A percentile compares a stretch with the other conserved stretches of the same genome.
phyloP scores from a whole-genome alignment of 2,797 vertebrate species.

The Centroberyx gerrardi region DNA sequence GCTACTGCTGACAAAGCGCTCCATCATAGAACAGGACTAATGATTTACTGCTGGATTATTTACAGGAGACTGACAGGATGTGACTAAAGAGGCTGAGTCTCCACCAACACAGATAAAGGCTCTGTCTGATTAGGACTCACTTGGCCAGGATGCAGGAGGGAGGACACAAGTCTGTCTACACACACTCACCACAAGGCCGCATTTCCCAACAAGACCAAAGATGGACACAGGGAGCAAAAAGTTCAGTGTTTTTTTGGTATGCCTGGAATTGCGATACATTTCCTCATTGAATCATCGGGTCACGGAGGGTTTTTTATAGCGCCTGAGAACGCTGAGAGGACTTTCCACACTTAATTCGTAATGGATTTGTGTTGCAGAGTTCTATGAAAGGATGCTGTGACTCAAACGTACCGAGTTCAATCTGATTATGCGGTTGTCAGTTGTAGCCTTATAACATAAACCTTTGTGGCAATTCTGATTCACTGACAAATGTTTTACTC shows the following conservation, averaged over 20 bases:
- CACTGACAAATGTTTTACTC: too few relatives aligned
- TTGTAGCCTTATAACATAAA: too few relatives aligned
- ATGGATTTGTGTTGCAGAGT: background rate
- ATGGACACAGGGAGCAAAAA: slow-evolving; percentile 11
- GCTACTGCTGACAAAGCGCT: slow-evolving; percentile 24
- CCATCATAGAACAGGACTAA: slow-evolving; percentile 44
- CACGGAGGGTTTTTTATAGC: background rate
- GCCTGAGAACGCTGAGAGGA: background rate
- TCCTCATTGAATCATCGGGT: background rate
- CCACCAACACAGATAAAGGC: slow-evolving; percentile 19
- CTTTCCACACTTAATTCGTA: background rate
- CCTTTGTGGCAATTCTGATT: too few relatives aligned
- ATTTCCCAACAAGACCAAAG: slow-evolving; percentile 13
- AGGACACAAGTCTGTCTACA: slow-evolving; percentile 8
- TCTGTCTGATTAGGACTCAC: slow-evolving; percentile 27
- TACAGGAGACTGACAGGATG: slow-evolving; percentile 47
- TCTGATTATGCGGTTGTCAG: too few relatives aligned
- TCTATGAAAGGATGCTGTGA: too few relatives aligned
- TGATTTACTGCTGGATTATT: slow-evolving; percentile 55
- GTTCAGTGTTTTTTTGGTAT: background rate
- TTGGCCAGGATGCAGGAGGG: slow-evolving; percentile 25
- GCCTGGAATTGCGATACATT: slow-evolving; percentile 6
- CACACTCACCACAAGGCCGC: slow-evolving; percentile 38
- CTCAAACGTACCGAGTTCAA: too few relatives aligned
- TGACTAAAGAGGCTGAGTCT: slow-evolving; percentile 31